These are phyloP conservation scores for Tragulus kanchil DNA, from an alignment of 2,113 vertebrate species.

Conservation along the genomic window DNA sequence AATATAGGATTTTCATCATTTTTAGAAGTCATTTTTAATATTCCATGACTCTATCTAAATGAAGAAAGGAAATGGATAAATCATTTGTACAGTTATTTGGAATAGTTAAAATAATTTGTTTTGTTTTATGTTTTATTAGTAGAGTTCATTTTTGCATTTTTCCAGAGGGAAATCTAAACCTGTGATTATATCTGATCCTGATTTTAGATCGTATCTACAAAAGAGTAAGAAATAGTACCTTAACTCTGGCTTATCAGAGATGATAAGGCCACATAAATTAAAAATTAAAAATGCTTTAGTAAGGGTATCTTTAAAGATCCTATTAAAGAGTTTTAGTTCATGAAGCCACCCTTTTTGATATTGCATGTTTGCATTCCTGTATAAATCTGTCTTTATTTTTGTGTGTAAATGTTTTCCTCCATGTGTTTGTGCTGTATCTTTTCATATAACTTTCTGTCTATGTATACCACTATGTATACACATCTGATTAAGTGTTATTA, in stretches of 20 bases:
- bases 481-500: conserved; percentile 13
- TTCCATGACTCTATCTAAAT: conserved; percentile 5
- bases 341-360: neutral
- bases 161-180: conserved; percentile 27
- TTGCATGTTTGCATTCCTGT: neutral
- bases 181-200: neutral
- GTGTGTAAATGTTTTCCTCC: neutral
- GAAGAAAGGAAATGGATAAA: conserved; percentile 41
- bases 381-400: neutral
- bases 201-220: conserved; percentile 40
- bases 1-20: neutral
- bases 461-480: neutral
- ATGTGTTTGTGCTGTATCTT: neutral
- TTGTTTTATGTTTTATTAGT: conserved; percentile 26
- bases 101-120: conserved; percentile 27
- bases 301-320: neutral
- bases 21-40: conserved; percentile 46
- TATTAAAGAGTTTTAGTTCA: conserved; percentile 7
- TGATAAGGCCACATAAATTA: conserved; percentile 33
- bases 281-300: conserved; percentile 30
- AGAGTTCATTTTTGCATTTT: neutral
- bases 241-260: neutral
- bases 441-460: conserved; percentile 1
- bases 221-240: neutral
- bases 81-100: neutral